A percentile compares a stretch with the other conserved stretches of the same genome.
These are phyloP conservation scores for Drosophila infuscata DNA, from an alignment of 2,888 invertebrate species.

Conservation along the genomic window DNA sequence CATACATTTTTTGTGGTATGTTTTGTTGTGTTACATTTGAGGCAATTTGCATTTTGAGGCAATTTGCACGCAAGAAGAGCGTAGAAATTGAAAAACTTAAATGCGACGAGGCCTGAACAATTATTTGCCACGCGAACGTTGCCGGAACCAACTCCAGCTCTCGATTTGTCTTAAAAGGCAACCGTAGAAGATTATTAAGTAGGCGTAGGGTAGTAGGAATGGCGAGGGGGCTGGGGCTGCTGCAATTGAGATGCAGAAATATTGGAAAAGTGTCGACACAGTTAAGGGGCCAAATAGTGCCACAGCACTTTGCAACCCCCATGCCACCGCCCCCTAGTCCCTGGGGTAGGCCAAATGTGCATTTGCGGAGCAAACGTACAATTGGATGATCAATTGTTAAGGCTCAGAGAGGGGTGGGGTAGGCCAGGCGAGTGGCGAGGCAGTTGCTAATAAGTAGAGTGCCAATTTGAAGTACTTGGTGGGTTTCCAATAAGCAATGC, in stretches of 20 bases:
- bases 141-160: conserved; percentile 35
- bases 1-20: conserved; percentile 33
- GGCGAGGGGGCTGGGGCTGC: conserved; percentile 4
- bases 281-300: conserved; percentile 81
- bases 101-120: conserved; percentile 44
- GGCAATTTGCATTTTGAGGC: conserved; percentile 66
- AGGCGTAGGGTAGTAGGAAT: background rate
- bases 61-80: conserved; percentile 67
- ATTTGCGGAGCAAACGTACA: conserved; percentile 80
- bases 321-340: background rate
- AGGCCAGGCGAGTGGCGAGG: background rate
- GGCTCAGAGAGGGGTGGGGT: background rate
- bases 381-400: conserved; percentile 81
- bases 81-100: conserved; percentile 47
- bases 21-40: conserved; percentile 13
- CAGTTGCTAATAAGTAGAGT: conserved; percentile 51
- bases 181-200: background rate
- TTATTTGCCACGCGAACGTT: conserved; percentile 59
- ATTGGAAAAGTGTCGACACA: conserved; percentile 67
- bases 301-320: conserved; percentile 67
- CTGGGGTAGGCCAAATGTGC: conserved; percentile 51
- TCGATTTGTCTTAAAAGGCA: conserved; percentile 50
- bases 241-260: conserved; percentile 25
- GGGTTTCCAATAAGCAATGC: conserved; percentile 43
- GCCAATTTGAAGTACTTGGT: conserved; percentile 23